Evolutionary conservation across 2,888 invertebrate genomes (phyloP).

Genomic region (Melanchra persicariae): DNA sequence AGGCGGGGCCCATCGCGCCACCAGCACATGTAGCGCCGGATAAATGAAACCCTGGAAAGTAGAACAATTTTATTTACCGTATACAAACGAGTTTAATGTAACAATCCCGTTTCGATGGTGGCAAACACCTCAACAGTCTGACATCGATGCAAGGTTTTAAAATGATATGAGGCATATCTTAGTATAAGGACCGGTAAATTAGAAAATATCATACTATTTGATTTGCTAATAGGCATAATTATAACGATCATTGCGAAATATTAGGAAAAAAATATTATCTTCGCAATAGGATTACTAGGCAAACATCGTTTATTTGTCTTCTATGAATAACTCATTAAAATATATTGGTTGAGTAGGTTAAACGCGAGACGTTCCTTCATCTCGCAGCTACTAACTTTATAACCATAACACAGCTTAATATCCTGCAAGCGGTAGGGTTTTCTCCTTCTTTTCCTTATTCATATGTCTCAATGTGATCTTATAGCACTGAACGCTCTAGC

Average conservation of each 20-base stretch:
- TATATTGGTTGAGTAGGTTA: slow-evolving; percentile 6
- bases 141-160: slow-evolving; percentile 29
- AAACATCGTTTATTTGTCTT: slow-evolving; percentile 29
- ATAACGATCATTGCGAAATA: slow-evolving; percentile 29
- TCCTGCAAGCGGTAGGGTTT: background rate
- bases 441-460: no score
- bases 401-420: background rate
- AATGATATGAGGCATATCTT: slow-evolving; percentile 4
- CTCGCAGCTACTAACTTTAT: background rate
- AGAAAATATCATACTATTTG: slow-evolving; percentile 36
- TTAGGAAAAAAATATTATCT: slow-evolving; percentile 32
- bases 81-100: slow-evolving; percentile 42
- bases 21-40: slow-evolving; percentile 92
- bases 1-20: slow-evolving; percentile 94
- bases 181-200: slow-evolving; percentile 14
- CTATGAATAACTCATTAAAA: slow-evolving; percentile 13
- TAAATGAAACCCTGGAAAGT: slow-evolving; percentile 91
- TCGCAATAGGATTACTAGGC: slow-evolving; percentile 20
- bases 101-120: slow-evolving; percentile 20
- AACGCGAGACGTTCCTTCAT: background rate
- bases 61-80: slow-evolving; percentile 48
- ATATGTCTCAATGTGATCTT: background rate
- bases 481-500: background rate
- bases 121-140: background rate
- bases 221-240: slow-evolving; percentile 16